Evolutionary conservation across 2,888 invertebrate species (phyloP), one percentile per base, ranked within the genome.

Genomic region (Miltochrista miniata): DNA sequence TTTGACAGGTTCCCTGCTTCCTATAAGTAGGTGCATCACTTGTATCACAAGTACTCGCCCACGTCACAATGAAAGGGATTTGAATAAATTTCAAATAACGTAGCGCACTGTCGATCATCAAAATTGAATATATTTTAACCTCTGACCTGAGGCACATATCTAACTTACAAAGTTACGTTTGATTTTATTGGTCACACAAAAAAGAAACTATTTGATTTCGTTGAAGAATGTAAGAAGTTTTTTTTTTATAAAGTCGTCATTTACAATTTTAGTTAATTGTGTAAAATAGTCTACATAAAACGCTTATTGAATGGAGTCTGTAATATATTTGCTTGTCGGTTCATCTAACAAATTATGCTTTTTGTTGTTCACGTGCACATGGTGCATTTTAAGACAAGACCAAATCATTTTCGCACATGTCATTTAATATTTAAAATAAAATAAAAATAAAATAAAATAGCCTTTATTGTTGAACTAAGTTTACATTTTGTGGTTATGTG

Each of bases 41-140:
- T 33, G 33, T 33, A 33, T 33, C n/a, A 33, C 33, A 5, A 33
- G 33, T 33, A 33, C 33, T 11, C 33, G 2, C 38, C 61, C 61
- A 65, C 65, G 38, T 31, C 38, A 34, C 15, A 29, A 31, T 1
- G 4, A 14, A n/a, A 51, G 49, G 49, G 48, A 57, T 65, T 65
- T 64, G 46, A 64, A 65, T 62, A 65, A 68, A 57, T 66, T 57
- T 53, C 51, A 33, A 56, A 59, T 64, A 64, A 50, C 31, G 56
- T 56, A 68, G 52, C 51, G 60, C 46, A 48, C 45, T 52, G 67
- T 66, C 54, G 67, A 69, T 65, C 69, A 68, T 60, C 58, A 65
- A 68, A 68, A 58, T 43, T 46, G 54, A 68, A 68, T 68, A 56
- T 51, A 54, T 56, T 56, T 15, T 46, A 50, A 63, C 67, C 61